Percentiles rank a stretch among this genome's conserved stretches.
These are phyloP conservation scores for Agapostemon virescens DNA, from an alignment of 2,888 invertebrate genomes.

Conservation along the genomic window DNA sequence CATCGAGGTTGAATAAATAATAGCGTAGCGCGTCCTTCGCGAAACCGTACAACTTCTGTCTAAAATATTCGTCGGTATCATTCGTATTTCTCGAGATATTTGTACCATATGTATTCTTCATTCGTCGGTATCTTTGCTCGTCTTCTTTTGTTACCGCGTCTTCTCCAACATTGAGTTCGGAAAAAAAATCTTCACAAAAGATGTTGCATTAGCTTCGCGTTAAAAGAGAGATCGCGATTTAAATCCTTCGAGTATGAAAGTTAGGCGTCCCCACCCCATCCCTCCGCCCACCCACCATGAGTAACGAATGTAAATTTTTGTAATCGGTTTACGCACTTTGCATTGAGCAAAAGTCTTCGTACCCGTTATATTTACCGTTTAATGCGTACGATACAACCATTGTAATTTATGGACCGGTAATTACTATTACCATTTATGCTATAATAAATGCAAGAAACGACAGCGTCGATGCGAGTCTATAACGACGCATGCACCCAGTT, in stretches of 20 bases:
- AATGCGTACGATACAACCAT: background rate
- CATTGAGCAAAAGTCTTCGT: background rate
- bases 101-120: too few relatives aligned
- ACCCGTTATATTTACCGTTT: background rate
- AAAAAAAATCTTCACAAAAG: constrained; percentile 14
- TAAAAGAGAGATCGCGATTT: background rate
- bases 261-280: background rate
- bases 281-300: too few relatives aligned
- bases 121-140: constrained; percentile 8
- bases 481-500: constrained; percentile 36
- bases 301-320: background rate
- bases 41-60: too few relatives aligned
- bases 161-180: background rate
- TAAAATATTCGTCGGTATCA: too few relatives aligned
- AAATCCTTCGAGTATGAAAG: background rate
- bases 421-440: background rate
- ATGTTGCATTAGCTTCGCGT: background rate
- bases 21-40: too few relatives aligned
- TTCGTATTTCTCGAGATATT: too few relatives aligned
- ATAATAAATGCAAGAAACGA: background rate
- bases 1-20: too few relatives aligned
- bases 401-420: too few relatives aligned
- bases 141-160: constrained; percentile 32
- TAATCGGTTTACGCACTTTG: background rate
- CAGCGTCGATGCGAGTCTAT: too few relatives aligned